Percentiles rank a stretch among this genome's conserved stretches.
Conservation (phyloP, 2,797 vertebrate genomes). For the Scomberomorus guttatus region DNA sequence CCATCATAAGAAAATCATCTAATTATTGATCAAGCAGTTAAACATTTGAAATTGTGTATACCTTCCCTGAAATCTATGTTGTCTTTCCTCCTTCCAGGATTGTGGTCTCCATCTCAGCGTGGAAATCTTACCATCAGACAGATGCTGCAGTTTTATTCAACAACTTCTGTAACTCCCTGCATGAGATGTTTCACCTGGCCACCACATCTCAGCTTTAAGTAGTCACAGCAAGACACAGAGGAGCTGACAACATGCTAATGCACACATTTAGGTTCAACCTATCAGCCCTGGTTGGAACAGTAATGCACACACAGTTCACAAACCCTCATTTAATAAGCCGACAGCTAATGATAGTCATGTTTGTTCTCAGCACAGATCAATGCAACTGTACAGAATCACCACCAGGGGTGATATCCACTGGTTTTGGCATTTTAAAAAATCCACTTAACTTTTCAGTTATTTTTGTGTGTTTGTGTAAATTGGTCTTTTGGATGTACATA, state of each 20-base stretch:
- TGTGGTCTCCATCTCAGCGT: constrained; percentile 85
- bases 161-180: constrained; percentile 82
- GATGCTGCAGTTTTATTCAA: constrained; percentile 88
- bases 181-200: constrained; percentile 90
- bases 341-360: constrained; percentile 44
- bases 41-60: neutral
- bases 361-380: constrained; percentile 82
- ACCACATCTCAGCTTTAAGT: constrained; percentile 87
- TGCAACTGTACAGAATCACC: constrained; percentile 84
- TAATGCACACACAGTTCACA: constrained; percentile 1
- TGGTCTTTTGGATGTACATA: neutral
- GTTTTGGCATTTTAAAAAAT: neutral
- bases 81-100: constrained; percentile 83
- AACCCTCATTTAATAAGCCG: neutral
- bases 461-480: neutral
- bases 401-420: neutral
- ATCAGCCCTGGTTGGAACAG: neutral
- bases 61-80: neutral
- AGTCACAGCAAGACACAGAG: neutral
- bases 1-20: neutral
- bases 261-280: constrained; percentile 1
- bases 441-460: neutral
- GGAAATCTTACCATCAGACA: constrained; percentile 92
- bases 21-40: neutral
- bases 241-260: neutral